Conservation (phyloP, 2,797 vertebrate genomes). For the Ibycter americanus region DNA sequence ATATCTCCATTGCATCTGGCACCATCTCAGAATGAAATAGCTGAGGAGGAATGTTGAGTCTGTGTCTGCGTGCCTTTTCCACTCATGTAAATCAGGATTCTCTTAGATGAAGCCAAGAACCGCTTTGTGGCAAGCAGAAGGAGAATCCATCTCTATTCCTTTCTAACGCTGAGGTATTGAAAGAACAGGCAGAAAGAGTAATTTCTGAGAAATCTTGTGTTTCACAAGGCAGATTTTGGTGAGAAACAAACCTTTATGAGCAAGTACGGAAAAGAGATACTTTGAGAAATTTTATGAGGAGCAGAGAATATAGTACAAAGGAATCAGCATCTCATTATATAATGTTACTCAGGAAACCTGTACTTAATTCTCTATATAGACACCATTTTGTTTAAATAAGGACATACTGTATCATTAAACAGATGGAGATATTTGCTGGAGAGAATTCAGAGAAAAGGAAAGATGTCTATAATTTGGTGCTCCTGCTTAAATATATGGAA, state of each 20-base stretch:
- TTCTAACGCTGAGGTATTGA: background rate
- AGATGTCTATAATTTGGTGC: background rate
- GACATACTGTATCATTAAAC: background rate
- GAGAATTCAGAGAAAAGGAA: background rate
- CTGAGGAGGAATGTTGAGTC: background rate
- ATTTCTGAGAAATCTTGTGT: background rate
- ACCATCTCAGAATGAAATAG: background rate
- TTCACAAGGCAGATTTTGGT: conserved; percentile 1
- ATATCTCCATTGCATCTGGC: background rate
- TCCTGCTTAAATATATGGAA: background rate
- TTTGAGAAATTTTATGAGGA: background rate
- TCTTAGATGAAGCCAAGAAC: background rate
- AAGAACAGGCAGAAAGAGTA: background rate
- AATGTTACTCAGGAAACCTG: conserved; percentile 40
- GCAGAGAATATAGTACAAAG: background rate
- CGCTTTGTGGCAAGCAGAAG: background rate
- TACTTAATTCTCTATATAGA: conserved; percentile 12
- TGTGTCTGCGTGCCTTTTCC: background rate
- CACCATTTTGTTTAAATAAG: conserved; percentile 29
- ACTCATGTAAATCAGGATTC: conserved; percentile 2
- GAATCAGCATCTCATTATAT: conserved; percentile 20
- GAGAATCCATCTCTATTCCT: background rate
- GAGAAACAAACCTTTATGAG: background rate
- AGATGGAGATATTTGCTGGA: conserved; percentile 18
- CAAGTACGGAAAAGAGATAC: background rate